Percentiles rank a stretch among this genome's conserved stretches.
These are phyloP conservation scores for Drosophila ananassae DNA, from an alignment of 1,140 invertebrate genomes.

Conservation along the genomic window DNA sequence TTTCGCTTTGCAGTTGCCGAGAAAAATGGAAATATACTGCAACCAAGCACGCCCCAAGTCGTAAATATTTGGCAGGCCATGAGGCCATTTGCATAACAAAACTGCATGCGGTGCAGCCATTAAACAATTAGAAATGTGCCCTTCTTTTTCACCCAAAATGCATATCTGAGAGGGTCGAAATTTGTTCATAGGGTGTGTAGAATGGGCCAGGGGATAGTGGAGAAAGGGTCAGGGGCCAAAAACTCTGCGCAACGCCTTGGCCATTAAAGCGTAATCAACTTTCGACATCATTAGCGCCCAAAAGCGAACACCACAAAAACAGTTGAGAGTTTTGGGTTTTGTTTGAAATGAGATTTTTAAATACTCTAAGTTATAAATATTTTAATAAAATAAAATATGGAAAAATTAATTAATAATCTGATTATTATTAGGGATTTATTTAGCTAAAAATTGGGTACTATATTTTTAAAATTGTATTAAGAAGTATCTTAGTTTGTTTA, in stretches of 20 bases:
- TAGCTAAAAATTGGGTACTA: no score
- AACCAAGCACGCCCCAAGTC: conserved; percentile 48
- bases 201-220: background rate
- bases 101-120: conserved; percentile 76
- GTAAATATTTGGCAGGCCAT: conserved; percentile 73
- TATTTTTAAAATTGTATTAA: no score
- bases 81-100: conserved; percentile 78
- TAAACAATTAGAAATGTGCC: conserved; percentile 81
- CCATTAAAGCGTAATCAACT: conserved; percentile 80
- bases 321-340: background rate
- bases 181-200: background rate
- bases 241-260: conserved; percentile 69
- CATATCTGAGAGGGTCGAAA: conserved; percentile 22
- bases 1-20: conserved; percentile 66
- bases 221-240: conserved; percentile 12
- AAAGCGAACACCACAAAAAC: conserved; percentile 28
- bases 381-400: background rate
- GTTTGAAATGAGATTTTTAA: background rate
- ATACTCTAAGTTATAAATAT: conserved; percentile 18
- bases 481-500: no score
- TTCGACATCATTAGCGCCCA: conserved; percentile 70
- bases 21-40: conserved; percentile 63
- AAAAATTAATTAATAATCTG: background rate
- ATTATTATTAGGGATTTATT: no score
- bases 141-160: conserved; percentile 14